These are phyloP conservation scores for Tyto alba DNA, from an alignment of 2,113 vertebrate species.

Conservation along the genomic window DNA sequence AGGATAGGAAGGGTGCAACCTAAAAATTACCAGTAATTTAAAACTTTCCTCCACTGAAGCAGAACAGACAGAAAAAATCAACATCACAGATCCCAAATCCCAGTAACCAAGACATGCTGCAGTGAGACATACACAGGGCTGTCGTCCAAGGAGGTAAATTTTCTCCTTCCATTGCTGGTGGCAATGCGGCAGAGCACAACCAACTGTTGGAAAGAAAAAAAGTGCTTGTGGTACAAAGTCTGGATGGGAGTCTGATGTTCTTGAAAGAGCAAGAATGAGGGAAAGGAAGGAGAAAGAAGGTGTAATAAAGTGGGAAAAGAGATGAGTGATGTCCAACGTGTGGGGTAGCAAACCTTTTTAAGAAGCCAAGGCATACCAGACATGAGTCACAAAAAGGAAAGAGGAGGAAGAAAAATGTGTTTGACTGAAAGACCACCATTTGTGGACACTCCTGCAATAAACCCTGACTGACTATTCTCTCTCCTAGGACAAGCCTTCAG, in stretches of 20 bases:
- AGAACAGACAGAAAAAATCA: background rate
- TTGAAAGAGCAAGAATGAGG: background rate
- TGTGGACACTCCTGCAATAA: background rate
- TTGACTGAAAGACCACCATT: background rate
- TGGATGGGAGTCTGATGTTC: background rate
- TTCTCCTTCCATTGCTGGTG: background rate
- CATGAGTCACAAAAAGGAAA: background rate
- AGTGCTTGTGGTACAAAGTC: accelerated
- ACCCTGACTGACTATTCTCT: background rate
- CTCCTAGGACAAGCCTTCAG: background rate
- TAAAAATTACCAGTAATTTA: background rate
- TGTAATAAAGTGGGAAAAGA: background rate
- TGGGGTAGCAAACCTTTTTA: background rate
- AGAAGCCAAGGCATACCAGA: background rate
- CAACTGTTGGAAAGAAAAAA: background rate
- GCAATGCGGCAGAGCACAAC: background rate
- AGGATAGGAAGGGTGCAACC: background rate
- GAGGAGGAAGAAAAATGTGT: background rate
- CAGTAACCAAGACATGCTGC: background rate
- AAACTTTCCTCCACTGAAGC: background rate
- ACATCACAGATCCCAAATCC: background rate
- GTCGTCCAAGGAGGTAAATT: background rate
- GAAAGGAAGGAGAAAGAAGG: background rate
- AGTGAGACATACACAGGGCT: background rate
- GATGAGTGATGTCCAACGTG: background rate